Evolutionary conservation across 1,140 invertebrate species (phyloP).

Genomic region (Drosophila serrata): DNA sequence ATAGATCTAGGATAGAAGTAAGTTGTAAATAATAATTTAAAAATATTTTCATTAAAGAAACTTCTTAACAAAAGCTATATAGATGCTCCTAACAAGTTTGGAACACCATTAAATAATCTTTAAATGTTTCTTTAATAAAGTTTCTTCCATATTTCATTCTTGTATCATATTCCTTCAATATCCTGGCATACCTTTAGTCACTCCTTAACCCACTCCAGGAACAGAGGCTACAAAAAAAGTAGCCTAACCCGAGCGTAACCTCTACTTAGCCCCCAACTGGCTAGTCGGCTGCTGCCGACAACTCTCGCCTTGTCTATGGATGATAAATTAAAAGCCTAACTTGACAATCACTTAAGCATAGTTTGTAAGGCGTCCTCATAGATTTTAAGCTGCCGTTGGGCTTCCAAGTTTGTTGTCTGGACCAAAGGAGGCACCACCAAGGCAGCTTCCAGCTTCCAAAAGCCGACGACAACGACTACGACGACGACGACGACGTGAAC

Average conservation of each 20-base stretch:
- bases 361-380: conserved; percentile 85
- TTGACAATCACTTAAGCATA: conserved; percentile 85
- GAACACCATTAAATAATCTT: not conserved
- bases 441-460: conserved; percentile 30
- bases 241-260: conserved; percentile 79
- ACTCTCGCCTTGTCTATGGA: conserved; percentile 83
- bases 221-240: conserved; percentile 53
- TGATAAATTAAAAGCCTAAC: conserved; percentile 85
- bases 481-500: conserved; percentile 72
- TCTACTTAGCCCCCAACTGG: conserved; percentile 75
- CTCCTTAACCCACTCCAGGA: conserved; percentile 5
- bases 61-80: not conserved
- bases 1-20: rapidly evolving
- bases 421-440: conserved; percentile 30
- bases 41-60: not conserved
- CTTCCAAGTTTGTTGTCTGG: conserved; percentile 68
- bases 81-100: not conserved
- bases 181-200: not conserved
- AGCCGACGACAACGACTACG: conserved; percentile 23
- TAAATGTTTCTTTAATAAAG: not conserved
- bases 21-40: too few relatives aligned
- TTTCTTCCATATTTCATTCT: not conserved
- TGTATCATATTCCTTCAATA: not conserved
- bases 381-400: conserved; percentile 79
- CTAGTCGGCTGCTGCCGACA: conserved; percentile 46